Percentiles rank a stretch among this genome's conserved stretches.
Conservation (phyloP, 2,888 invertebrate species). For the Sphaerophoria rueppellii region DNA sequence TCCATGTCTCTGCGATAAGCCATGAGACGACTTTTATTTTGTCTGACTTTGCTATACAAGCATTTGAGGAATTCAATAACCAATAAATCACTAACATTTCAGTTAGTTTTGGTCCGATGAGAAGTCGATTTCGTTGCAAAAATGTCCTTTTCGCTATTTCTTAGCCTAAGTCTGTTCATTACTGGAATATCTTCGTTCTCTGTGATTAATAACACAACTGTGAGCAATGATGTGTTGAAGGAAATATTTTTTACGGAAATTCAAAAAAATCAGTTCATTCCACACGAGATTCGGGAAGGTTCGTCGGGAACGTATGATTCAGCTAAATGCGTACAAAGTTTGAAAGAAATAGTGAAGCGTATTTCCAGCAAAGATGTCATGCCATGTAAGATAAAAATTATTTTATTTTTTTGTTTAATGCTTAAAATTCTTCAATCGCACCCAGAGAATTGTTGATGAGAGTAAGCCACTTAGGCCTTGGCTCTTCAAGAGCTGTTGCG, state of each 20-base stretch:
- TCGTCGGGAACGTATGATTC: neutral
- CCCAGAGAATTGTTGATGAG: too few species aligned
- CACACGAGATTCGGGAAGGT: neutral
- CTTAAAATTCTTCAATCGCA: too few species aligned
- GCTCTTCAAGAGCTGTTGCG: too few species aligned
- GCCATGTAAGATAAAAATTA: neutral
- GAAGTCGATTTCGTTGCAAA: neutral
- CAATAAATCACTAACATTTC: neutral
- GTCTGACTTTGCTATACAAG: too few species aligned
- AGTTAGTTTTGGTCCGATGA: neutral
- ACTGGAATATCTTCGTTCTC: neutral
- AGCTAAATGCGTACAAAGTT: slow-evolving; percentile 6
- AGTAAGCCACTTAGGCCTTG: too few species aligned
- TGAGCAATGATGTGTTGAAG: slow-evolving; percentile 8
- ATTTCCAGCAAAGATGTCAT: neutral
- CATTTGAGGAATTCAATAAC: too few species aligned
- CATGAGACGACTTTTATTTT: too few species aligned
- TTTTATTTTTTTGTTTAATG: too few species aligned
- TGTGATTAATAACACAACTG: slow-evolving; percentile 8
- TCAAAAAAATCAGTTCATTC: neutral
- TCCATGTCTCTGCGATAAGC: too few species aligned
- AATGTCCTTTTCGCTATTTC: neutral
- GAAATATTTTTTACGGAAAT: slow-evolving; percentile 8
- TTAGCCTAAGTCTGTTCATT: neutral
- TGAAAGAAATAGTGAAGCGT: neutral